Conservation (phyloP, 2,113 vertebrate genomes). For the Gopherus flavomarginatus region DNA sequence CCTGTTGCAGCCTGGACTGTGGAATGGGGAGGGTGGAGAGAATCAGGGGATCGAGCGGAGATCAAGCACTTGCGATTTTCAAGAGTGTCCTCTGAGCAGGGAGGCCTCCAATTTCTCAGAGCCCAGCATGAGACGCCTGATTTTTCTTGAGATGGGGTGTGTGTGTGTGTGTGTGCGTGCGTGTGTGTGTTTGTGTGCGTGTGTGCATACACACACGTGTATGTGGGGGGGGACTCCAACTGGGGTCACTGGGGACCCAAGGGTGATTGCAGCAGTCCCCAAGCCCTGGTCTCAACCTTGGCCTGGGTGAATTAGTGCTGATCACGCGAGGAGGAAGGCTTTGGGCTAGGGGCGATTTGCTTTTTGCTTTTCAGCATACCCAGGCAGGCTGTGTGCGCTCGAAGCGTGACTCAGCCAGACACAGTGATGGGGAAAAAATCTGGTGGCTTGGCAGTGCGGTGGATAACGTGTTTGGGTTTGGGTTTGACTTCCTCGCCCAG, state of each 20-base stretch:
- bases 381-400: background rate
- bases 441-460: too few relatives aligned
- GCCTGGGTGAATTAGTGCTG: background rate
- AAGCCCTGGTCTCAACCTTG: background rate
- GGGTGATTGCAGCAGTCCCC: background rate
- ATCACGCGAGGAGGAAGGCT: background rate
- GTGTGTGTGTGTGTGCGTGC: too few relatives aligned
- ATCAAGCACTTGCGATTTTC: background rate
- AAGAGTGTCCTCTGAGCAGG: background rate
- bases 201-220: too few relatives aligned
- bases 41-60: background rate
- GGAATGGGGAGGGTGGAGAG: background rate
- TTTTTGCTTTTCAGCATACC: background rate
- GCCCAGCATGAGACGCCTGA: too few relatives aligned
- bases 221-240: background rate
- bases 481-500: background rate
- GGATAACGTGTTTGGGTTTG: background rate
- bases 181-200: too few relatives aligned
- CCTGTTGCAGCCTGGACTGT: background rate
- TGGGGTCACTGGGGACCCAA: background rate
- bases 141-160: too few relatives aligned
- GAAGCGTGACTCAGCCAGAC: background rate
- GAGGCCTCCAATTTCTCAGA: background rate
- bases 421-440: background rate
- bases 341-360: background rate